Base-by-base conservation (phyloP, 2,113 vertebrate species). In the Ascaphus truei region DNA sequence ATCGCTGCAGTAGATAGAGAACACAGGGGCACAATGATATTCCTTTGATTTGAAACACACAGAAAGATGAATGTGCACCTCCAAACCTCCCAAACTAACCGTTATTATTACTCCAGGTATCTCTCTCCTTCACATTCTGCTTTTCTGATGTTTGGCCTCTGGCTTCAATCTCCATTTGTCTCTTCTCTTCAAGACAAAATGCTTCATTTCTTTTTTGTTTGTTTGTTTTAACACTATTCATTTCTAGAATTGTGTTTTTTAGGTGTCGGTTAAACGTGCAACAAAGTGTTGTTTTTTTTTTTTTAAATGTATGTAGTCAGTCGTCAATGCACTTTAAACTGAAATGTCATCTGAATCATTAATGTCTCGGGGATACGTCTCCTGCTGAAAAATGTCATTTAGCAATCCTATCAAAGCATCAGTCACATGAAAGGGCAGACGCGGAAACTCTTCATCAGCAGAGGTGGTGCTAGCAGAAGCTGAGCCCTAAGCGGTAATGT, bases 311-410 rank as follows among this genome's bases (percentile, higher is more conserved):
- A 68, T 47, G 23, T 48, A 61, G 56, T 52, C 27, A 25, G 43
- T 56, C 67, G 34, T 51, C 56, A 41, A 50, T 71, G 67, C 67
- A 71, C 67, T 71, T 71, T 61, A 60, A 59, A 52, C 67, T 61
- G 56, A 71, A 71, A 71, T 71, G 67, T 61, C 67, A 71, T 51
- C 56, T 71, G 57, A 71, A 71, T 71, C 67, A 71, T 71, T 71
- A 60, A 71, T 71, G 67, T 71, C 56, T 61, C 25, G 12, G 47
- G 56, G 45, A 71, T 71, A 39, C 25, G 23, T 69, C 67, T 69
- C 67, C 67, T 61, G 67, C 56, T 51, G 67, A 61, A 60, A 60
- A 61, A 71, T 71, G 67, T 71, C 67, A 60, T 61, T 71, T 71
- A 71, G 67, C 67, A 52, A 60, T 51, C 45, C 45, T 71, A 71